These are phyloP conservation scores for Phrynocephalus versicolor DNA, from an alignment of 2,113 vertebrate genomes.

Conservation along the genomic window DNA sequence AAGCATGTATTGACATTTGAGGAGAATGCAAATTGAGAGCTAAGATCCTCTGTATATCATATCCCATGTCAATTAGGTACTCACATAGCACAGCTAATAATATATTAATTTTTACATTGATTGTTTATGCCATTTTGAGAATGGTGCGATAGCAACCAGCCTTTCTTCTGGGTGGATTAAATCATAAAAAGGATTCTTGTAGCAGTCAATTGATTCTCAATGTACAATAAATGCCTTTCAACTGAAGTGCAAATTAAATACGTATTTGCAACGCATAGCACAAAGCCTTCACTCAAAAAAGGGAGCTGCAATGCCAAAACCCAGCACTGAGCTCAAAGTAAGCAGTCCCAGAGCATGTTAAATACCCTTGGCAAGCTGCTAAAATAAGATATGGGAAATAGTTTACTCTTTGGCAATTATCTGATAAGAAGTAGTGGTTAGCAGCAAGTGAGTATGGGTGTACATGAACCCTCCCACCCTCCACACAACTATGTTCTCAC, in stretches of 20 bases:
- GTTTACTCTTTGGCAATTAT: slow-evolving; percentile 63
- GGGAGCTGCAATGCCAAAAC: slow-evolving; percentile 9
- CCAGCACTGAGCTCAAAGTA: slow-evolving; percentile 39
- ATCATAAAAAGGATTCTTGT: slow-evolving; percentile 50
- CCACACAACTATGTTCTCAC: slow-evolving; percentile 7
- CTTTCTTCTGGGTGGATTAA: slow-evolving; percentile 57
- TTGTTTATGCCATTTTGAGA: slow-evolving; percentile 47
- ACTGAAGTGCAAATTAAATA: slow-evolving; percentile 66
- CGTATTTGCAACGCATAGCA: slow-evolving; percentile 50
- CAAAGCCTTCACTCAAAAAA: slow-evolving; percentile 41
- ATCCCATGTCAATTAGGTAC: slow-evolving; percentile 38
- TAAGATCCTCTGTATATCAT: slow-evolving; percentile 40
- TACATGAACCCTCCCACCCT: background rate
- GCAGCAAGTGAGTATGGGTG: slow-evolving; percentile 26
- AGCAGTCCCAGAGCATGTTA: slow-evolving; percentile 43
- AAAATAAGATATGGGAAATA: slow-evolving; percentile 54
- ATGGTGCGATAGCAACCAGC: slow-evolving; percentile 24
- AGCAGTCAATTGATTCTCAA: slow-evolving; percentile 56
- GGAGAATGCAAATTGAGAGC: slow-evolving; percentile 34
- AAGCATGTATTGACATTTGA: slow-evolving; percentile 47
- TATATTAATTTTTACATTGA: slow-evolving; percentile 47
- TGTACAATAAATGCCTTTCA: slow-evolving; percentile 52
- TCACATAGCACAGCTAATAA: slow-evolving; percentile 27
- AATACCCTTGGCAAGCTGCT: slow-evolving; percentile 57
- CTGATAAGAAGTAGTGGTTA: slow-evolving; percentile 54